phyloP scores from a whole-genome alignment of 2,797 vertebrate genomes.

The Takifugu rubripes region DNA sequence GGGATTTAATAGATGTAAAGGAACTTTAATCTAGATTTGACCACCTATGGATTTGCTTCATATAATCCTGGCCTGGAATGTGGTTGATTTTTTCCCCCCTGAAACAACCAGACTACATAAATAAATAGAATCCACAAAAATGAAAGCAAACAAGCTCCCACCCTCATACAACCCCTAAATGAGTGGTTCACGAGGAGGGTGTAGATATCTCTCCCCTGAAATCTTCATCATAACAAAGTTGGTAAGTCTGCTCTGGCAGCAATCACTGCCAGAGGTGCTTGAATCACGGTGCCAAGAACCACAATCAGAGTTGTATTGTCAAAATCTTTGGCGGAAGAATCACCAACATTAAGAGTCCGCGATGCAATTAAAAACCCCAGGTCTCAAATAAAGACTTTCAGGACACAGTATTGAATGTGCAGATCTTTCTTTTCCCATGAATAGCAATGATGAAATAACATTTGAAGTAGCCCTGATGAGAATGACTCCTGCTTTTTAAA shows the following conservation, averaged over 20 bases:
- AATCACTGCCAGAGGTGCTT: slow-evolving; percentile 51
- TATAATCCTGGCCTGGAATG: too few species aligned
- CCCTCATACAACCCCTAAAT: slow-evolving; percentile 16
- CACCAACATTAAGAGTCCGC: slow-evolving; percentile 15
- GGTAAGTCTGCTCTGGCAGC: slow-evolving; percentile 38
- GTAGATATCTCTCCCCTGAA: slow-evolving; percentile 27
- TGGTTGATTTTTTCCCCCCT: too few species aligned
- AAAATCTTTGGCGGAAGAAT: slow-evolving; percentile 20
- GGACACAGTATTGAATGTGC: slow-evolving; percentile 13
- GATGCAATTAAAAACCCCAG: slow-evolving; percentile 47
- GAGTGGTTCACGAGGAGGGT: slow-evolving; percentile 33
- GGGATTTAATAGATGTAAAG: too few species aligned
- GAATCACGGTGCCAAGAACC: slow-evolving; percentile 57
- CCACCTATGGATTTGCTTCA: too few species aligned
- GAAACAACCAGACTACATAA: neutral
- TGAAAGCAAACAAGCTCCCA: slow-evolving; percentile 10
- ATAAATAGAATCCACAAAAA: neutral
- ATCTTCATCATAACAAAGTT: slow-evolving; percentile 38
- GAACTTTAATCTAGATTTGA: too few species aligned
- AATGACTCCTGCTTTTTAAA: slow-evolving; percentile 10
- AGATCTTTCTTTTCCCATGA: slow-evolving; percentile 14
- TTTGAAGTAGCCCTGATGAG: slow-evolving; percentile 23
- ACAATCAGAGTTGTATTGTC: slow-evolving; percentile 70
- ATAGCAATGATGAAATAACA: slow-evolving; percentile 23
- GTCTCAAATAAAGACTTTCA: slow-evolving; percentile 18